Evolutionary conservation across 2,797 vertebrate genomes (phyloP).

Genomic region (Dryobates pubescens): DNA sequence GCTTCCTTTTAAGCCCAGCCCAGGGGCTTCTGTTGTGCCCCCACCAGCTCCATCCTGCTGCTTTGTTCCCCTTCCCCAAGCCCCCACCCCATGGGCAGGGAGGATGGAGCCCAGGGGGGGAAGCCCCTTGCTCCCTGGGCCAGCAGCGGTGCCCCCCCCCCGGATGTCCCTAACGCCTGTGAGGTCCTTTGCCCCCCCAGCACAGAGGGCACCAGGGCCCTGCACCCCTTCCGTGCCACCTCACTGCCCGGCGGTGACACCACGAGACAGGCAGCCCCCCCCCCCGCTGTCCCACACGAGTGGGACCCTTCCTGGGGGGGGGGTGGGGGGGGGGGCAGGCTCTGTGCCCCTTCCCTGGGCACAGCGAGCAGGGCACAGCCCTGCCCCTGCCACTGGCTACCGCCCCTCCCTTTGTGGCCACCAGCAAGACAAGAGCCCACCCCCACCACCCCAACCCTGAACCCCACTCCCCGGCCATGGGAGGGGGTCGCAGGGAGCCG

Average conservation of each 20-base stretch:
- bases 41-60: accelerated
- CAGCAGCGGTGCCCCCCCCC: not conserved
- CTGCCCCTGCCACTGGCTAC: too few species aligned
- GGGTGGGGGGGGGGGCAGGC: too few species aligned
- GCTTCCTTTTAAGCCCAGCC: not conserved
- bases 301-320: too few species aligned
- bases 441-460: too few species aligned
- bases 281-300: too few species aligned
- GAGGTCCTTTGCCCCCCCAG: not conserved
- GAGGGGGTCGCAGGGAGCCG: not conserved
- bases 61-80: not conserved
- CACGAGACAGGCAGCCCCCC: not conserved
- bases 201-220: not conserved
- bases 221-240: not conserved
- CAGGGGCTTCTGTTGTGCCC: accelerated
- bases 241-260: not conserved
- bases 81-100: accelerated
- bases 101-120: not conserved
- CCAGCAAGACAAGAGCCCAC: too few species aligned
- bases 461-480: too few species aligned
- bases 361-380: too few species aligned
- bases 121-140: not conserved
- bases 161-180: accelerated
- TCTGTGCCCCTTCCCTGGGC: too few species aligned
- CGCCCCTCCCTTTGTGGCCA: too few species aligned